phyloP scores from a whole-genome alignment of 2,797 vertebrate genomes.

The Lateolabrax maculatus region DNA sequence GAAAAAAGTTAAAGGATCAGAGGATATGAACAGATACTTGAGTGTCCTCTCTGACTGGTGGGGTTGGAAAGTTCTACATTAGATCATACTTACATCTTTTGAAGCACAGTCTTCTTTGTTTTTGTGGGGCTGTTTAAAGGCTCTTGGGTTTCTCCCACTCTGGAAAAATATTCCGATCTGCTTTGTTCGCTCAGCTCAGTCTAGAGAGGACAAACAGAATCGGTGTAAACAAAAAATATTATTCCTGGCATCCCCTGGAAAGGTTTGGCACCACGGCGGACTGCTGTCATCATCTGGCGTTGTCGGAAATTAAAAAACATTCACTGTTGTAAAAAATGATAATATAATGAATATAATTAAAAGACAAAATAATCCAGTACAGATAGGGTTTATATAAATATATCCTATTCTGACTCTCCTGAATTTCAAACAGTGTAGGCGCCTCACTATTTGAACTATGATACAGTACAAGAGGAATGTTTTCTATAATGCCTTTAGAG shows the following conservation, averaged over 20 bases:
- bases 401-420: constrained; percentile 1
- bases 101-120: constrained; percentile 84
- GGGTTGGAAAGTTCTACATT: constrained; percentile 76
- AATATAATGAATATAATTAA: constrained; percentile 16
- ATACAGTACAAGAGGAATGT: constrained; percentile 30
- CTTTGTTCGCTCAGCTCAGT: constrained; percentile 79
- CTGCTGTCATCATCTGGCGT: constrained; percentile 66
- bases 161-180: constrained; percentile 87
- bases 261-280: constrained; percentile 55
- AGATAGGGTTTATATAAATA: background rate
- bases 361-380: constrained; percentile 17
- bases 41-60: constrained; percentile 69
- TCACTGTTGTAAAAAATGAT: constrained; percentile 24
- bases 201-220: constrained; percentile 82
- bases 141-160: constrained; percentile 81
- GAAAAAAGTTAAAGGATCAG: constrained; percentile 58
- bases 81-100: constrained; percentile 86
- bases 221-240: constrained; percentile 80
- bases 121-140: constrained; percentile 77
- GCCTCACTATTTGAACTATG: constrained; percentile 30
- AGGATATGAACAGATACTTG: constrained; percentile 66
- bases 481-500: constrained; percentile 37
- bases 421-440: background rate
- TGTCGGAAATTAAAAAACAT: constrained; percentile 39
- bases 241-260: constrained; percentile 70